Percentiles rank a stretch among this genome's conserved stretches.
Conservation (phyloP, 2,113 vertebrate species). For the Dendropsophus ebraccatus region DNA sequence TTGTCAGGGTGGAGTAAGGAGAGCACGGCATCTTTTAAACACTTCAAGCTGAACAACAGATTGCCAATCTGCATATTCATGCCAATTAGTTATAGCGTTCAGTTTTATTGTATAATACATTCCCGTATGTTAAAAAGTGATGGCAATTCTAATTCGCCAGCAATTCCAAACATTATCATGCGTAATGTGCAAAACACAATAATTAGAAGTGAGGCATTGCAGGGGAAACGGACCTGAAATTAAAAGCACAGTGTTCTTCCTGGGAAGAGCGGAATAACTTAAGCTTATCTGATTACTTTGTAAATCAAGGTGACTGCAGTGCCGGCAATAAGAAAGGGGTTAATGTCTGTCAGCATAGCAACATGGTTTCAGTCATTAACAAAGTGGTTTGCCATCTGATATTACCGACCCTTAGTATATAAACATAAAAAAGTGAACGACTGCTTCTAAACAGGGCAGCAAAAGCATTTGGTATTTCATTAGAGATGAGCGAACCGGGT, state of each 20-base stretch:
- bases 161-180: slow-evolving; percentile 44
- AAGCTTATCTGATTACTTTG: slow-evolving; percentile 46
- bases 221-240: slow-evolving; percentile 42
- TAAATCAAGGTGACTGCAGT: slow-evolving; percentile 36
- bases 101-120: slow-evolving; percentile 50
- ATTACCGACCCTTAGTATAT: neutral
- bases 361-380: slow-evolving; percentile 38
- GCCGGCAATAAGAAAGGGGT: slow-evolving; percentile 26
- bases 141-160: slow-evolving; percentile 41
- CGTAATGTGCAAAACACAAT: slow-evolving; percentile 43
- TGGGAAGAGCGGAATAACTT: slow-evolving; percentile 39
- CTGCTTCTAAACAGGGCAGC: neutral
- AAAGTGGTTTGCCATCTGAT: slow-evolving; percentile 38
- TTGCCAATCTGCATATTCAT: slow-evolving; percentile 50
- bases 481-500: too few relatives aligned
- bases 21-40: neutral
- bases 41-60: slow-evolving; percentile 35
- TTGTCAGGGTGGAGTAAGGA: neutral
- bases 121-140: slow-evolving; percentile 44
- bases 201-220: slow-evolving; percentile 37
- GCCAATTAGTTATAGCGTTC: slow-evolving; percentile 49
- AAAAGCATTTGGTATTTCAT: neutral
- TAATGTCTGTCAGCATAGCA: slow-evolving; percentile 49
- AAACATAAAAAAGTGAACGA: slow-evolving; percentile 31
- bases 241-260: slow-evolving; percentile 1